phyloP scores from a whole-genome alignment of 2,888 invertebrate species.

The Apodemia hepburni region DNA sequence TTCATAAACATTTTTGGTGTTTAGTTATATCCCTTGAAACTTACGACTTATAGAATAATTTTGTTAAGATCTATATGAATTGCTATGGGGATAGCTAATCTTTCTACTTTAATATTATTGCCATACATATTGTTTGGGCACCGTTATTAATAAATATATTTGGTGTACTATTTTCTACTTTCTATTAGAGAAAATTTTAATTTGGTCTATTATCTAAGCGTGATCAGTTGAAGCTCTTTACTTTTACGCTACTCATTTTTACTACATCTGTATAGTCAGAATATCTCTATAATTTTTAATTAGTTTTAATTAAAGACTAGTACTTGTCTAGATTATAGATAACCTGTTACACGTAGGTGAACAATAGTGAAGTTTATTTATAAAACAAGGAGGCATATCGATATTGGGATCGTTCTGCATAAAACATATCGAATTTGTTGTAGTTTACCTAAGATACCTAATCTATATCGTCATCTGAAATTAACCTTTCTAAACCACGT shows the following conservation, averaged over 20 bases:
- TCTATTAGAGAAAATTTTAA: constrained; percentile 25
- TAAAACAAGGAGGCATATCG: neutral
- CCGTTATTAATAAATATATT: constrained; percentile 30
- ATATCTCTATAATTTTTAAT: neutral
- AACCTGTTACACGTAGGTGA: neutral
- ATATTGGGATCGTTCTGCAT: neutral
- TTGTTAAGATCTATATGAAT: neutral
- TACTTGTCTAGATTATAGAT: neutral
- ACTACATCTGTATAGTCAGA: neutral
- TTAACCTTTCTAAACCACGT: no score
- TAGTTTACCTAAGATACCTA: neutral
- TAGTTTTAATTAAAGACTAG: neutral
- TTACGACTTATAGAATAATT: neutral
- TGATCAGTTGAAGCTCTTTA: constrained; percentile 28
- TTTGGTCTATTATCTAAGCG: constrained; percentile 26
- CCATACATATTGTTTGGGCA: constrained; percentile 37
- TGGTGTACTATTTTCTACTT: constrained; percentile 30
- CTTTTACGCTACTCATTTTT: constrained; percentile 22
- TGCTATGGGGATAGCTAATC: constrained; percentile 25
- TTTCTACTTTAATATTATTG: constrained; percentile 38
- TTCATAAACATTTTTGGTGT: no score
- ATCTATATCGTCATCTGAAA: no score
- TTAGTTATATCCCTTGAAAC: neutral
- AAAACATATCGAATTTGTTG: neutral
- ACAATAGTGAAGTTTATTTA: neutral